These are phyloP conservation scores for Oryzias javanicus DNA, from an alignment of 2,113 vertebrate genomes.

Conservation along the genomic window DNA sequence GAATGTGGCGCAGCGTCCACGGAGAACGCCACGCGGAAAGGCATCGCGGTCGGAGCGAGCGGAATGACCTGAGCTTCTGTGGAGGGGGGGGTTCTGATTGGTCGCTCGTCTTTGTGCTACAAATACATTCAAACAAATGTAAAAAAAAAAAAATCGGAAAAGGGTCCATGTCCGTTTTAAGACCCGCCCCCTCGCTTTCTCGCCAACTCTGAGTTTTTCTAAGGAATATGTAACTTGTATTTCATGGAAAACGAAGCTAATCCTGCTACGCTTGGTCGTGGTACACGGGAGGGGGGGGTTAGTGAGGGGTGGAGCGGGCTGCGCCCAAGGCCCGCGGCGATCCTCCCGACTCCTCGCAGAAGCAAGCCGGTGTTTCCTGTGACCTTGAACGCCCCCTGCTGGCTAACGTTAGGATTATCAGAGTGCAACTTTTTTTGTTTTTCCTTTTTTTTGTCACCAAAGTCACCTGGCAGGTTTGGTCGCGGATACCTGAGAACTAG, in stretches of 20 bases:
- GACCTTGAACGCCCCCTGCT: slow-evolving; percentile 59
- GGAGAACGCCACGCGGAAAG: too few relatives aligned
- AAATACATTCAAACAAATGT: slow-evolving; percentile 36
- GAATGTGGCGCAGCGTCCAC: too few relatives aligned
- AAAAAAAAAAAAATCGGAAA: slow-evolving; percentile 11
- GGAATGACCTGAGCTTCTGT: too few relatives aligned
- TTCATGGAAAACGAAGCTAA: slow-evolving; percentile 36
- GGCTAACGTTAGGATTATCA: slow-evolving; percentile 59
- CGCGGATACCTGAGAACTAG: slow-evolving; percentile 64
- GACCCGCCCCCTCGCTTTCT: slow-evolving; percentile 56
- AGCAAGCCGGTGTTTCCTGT: slow-evolving; percentile 5
- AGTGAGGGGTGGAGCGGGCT: slow-evolving; percentile 47
- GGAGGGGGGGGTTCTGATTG: too few relatives aligned
- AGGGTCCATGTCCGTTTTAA: slow-evolving; percentile 56
- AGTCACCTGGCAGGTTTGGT: slow-evolving; percentile 19
- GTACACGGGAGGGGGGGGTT: slow-evolving; percentile 72
- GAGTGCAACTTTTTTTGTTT: slow-evolving; percentile 43
- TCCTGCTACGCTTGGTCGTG: slow-evolving; percentile 62
- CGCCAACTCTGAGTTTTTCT: slow-evolving; percentile 57
- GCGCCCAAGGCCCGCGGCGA: slow-evolving; percentile 47
- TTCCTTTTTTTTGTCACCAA: slow-evolving; percentile 8
- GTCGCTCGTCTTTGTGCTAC: slow-evolving; percentile 22
- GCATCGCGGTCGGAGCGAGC: too few relatives aligned
- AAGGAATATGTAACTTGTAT: slow-evolving; percentile 34
- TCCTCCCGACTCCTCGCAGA: slow-evolving; percentile 8